Evolutionary conservation across 2,113 vertebrate genomes (phyloP).

Genomic region (Piprites chloris): DNA sequence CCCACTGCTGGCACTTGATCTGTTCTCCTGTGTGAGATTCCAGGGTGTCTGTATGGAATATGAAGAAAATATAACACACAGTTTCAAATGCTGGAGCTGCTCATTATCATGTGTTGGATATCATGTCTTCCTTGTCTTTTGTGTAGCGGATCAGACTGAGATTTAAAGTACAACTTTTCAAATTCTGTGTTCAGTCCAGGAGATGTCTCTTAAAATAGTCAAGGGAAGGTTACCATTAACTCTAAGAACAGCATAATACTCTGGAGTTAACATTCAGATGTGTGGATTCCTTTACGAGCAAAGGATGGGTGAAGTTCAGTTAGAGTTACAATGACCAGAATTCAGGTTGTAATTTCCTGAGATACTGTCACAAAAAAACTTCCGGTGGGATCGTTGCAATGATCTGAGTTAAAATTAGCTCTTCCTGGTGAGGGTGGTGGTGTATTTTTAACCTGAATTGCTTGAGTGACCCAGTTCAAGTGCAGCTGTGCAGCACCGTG

Average conservation of each 20-base stretch:
- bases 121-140: background rate
- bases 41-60: background rate
- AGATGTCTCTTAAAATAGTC: background rate
- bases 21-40: background rate
- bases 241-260: background rate
- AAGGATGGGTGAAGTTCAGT: background rate
- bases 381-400: background rate
- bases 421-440: background rate
- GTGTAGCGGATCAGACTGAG: background rate
- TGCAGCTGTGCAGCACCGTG: fast-evolving
- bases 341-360: background rate
- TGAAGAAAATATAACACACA: background rate
- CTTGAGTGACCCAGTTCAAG: background rate
- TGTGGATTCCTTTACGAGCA: background rate
- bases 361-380: background rate
- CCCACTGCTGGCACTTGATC: background rate
- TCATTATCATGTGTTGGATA: background rate
- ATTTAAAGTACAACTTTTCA: background rate
- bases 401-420: constrained; percentile 1
- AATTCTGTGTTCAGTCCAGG: background rate
- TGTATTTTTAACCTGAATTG: background rate
- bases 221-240: background rate
- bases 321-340: background rate
- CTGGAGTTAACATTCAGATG: background rate
- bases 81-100: background rate